These are phyloP conservation scores for roundworm (Caenorhabditis elegans) DNA, from an alignment of 1,140 invertebrate species.

Conservation along the genomic window DNA sequence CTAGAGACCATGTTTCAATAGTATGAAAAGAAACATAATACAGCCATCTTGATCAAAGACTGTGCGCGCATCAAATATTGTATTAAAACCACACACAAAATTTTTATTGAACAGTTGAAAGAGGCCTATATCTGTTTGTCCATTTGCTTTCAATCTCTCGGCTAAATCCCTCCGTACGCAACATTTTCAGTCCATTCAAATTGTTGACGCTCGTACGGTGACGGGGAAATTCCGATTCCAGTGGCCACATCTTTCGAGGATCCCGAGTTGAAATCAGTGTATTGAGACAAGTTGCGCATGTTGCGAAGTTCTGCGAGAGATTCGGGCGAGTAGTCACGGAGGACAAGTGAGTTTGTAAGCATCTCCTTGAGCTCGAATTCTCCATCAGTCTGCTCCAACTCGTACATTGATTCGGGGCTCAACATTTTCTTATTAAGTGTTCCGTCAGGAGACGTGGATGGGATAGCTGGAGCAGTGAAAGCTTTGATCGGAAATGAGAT, in stretches of 20 bases:
- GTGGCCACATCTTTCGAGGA: not conserved
- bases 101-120: no score
- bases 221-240: not conserved
- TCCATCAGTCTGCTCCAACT: not conserved
- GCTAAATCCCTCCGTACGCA: not conserved
- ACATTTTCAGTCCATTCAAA: slow-evolving; percentile 26
- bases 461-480: not conserved
- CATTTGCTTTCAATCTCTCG: no score
- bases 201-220: not conserved
- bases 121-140: no score
- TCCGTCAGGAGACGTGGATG: not conserved
- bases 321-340: not conserved
- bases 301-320: not conserved
- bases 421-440: not conserved
- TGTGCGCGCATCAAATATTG: no score
- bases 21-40: no score
- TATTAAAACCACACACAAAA: no score
- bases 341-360: not conserved
- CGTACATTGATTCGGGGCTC: not conserved
- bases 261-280: not conserved
- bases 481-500: not conserved
- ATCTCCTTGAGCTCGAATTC: not conserved
- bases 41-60: no score
- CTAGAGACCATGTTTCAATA: no score
- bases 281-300: slow-evolving; percentile 11